Conservation (phyloP, 2,113 vertebrate species). For the Shinisaurus crocodilurus region DNA sequence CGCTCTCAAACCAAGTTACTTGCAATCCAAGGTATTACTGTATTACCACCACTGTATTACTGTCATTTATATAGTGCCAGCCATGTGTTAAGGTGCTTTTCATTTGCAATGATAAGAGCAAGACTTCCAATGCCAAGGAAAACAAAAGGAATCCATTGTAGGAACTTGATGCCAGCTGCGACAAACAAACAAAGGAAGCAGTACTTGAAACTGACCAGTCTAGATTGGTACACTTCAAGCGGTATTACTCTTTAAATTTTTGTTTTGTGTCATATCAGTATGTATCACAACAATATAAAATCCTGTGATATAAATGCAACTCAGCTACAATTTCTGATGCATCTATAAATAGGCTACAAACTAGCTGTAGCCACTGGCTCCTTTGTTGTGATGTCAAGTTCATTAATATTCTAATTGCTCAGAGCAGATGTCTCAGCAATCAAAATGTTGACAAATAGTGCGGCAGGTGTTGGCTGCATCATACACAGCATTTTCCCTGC, state of each 20-base stretch:
- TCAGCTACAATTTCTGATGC: background rate
- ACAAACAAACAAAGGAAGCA: background rate
- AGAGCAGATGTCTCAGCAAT: background rate
- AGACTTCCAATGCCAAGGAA: background rate
- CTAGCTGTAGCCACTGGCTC: background rate
- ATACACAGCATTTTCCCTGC: background rate
- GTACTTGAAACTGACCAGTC: background rate
- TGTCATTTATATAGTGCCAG: background rate
- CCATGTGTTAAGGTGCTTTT: background rate
- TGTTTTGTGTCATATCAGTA: background rate
- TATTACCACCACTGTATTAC: background rate
- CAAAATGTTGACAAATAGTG: background rate
- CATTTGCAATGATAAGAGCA: background rate
- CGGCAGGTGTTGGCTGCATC: background rate
- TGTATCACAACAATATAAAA: background rate
- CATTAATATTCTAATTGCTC: background rate
- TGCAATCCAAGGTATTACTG: too few species aligned
- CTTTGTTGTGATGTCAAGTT: background rate
- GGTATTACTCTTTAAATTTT: background rate
- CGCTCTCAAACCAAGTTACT: too few species aligned
- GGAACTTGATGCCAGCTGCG: background rate
- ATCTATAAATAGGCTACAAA: background rate
- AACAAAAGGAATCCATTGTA: slow-evolving; percentile 19
- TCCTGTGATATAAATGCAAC: background rate
- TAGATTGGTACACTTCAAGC: background rate